Conservation (phyloP, 2,797 vertebrate species). For the Chelonia mydas region DNA sequence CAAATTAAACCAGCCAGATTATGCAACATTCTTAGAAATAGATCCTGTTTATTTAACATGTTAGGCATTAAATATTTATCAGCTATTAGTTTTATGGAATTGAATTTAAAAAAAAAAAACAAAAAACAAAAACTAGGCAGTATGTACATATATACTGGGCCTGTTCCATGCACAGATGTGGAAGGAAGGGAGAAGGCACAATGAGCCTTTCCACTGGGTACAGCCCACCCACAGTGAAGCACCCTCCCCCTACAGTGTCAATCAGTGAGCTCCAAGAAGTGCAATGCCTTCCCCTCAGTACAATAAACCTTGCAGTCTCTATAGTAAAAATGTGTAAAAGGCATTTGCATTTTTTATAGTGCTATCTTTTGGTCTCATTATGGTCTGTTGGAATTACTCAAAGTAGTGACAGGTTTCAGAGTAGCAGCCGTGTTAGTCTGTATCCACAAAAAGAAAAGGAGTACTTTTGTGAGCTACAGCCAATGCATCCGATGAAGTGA, state of each 20-base stretch:
- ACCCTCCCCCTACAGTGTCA: constrained; percentile 4
- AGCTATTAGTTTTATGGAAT: neutral
- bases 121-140: too few relatives aligned
- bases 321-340: neutral
- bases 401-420: neutral
- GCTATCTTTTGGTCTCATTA: constrained; percentile 41
- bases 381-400: constrained; percentile 33
- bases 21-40: neutral
- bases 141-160: rapidly evolving
- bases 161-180: neutral
- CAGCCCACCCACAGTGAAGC: neutral
- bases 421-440: too few relatives aligned
- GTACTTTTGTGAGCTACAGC: too few relatives aligned
- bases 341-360: constrained; percentile 19
- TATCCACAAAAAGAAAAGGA: too few relatives aligned
- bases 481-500: too few relatives aligned
- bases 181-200: neutral
- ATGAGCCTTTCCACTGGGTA: neutral
- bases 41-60: neutral
- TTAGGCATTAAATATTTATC: neutral
- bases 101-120: neutral
- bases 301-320: neutral
- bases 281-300: neutral
- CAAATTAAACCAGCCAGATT: neutral
- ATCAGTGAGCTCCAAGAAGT: constrained; percentile 14